Evolutionary conservation across 2,888 invertebrate genomes (phyloP).

Genomic region (Mantis religiosa): DNA sequence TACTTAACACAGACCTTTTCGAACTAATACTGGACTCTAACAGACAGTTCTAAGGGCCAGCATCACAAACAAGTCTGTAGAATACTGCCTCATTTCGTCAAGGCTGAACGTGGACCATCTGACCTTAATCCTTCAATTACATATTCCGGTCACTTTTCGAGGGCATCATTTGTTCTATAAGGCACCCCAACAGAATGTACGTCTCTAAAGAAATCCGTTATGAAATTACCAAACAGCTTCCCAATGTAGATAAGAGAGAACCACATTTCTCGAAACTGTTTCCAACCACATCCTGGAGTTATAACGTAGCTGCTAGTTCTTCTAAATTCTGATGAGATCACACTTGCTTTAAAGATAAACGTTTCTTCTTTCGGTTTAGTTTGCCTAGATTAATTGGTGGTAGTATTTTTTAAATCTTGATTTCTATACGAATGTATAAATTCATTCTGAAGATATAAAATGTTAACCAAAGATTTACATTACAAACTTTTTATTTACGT

Average conservation of each 20-base stretch:
- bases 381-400: too few relatives aligned
- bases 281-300: not conserved
- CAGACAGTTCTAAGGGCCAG: too few relatives aligned
- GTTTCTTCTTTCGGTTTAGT: too few relatives aligned
- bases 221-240: not conserved
- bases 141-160: not conserved
- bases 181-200: too few relatives aligned
- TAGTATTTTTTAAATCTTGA: too few relatives aligned
- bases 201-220: not conserved
- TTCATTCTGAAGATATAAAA: too few relatives aligned
- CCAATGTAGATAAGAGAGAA: not conserved
- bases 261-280: not conserved
- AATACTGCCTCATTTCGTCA: not conserved
- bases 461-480: too few relatives aligned
- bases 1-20: not conserved
- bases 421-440: too few relatives aligned
- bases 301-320: not conserved
- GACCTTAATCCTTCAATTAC: not conserved
- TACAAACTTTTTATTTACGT: too few relatives aligned
- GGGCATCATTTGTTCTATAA: not conserved
- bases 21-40: too few relatives aligned
- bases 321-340: not conserved
- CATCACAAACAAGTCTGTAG: not conserved
- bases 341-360: too few relatives aligned
- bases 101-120: not conserved